Conservation (phyloP, 2,113 vertebrate species). For the Oncorhynchus keta region DNA sequence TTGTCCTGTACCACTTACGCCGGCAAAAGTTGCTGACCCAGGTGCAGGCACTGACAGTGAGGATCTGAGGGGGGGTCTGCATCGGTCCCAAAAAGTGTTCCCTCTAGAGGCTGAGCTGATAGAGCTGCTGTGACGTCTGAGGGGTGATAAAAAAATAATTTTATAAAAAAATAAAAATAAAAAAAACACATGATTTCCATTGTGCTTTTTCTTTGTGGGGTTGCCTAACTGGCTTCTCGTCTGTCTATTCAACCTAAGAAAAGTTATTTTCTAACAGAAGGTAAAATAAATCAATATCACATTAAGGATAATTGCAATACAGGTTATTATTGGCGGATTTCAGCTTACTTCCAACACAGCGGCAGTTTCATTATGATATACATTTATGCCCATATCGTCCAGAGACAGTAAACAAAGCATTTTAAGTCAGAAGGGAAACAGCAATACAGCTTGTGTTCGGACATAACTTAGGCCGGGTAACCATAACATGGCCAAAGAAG, state of each 20-base stretch:
- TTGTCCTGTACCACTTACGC: constrained; percentile 52
- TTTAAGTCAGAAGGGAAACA: too few relatives aligned
- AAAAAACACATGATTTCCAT: background rate
- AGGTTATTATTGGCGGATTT: too few relatives aligned
- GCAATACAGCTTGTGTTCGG: background rate
- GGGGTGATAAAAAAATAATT: background rate
- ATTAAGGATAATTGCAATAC: too few relatives aligned
- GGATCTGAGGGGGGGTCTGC: constrained; percentile 52
- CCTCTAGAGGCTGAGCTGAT: constrained; percentile 40
- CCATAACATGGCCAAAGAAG: background rate
- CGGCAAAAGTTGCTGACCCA: constrained; percentile 64
- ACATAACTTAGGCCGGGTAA: background rate
- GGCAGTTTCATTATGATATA: too few relatives aligned
- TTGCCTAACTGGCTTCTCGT: background rate
- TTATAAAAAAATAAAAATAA: background rate
- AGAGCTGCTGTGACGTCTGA: constrained; percentile 29
- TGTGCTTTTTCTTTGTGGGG: background rate
- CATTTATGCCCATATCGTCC: too few relatives aligned
- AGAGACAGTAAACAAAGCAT: too few relatives aligned
- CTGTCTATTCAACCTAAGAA: background rate
- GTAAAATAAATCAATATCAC: background rate
- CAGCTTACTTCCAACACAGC: too few relatives aligned
- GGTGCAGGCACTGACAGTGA: constrained; percentile 48
- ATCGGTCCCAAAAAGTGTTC: constrained; percentile 39
- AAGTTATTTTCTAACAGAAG: background rate